These are phyloP conservation scores for Bicyclus anynana DNA, from an alignment of 1,140 invertebrate species.

Conservation along the genomic window DNA sequence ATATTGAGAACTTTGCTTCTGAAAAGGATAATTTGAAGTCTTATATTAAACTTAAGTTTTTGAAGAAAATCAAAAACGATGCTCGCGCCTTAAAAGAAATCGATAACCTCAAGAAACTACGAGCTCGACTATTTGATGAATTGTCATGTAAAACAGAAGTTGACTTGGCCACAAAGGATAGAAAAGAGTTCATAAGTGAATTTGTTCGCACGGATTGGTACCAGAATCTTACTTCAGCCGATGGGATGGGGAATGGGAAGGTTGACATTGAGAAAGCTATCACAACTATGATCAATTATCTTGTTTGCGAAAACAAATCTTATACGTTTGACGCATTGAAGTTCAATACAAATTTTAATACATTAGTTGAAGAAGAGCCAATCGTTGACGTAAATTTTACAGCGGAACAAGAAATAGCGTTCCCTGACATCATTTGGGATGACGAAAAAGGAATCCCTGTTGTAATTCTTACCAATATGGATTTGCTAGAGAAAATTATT, in stretches of 20 bases:
- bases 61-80: slow-evolving; percentile 24
- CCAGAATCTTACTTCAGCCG: slow-evolving; percentile 18
- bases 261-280: slow-evolving; percentile 33
- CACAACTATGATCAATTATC: slow-evolving; percentile 37
- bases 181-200: slow-evolving; percentile 20
- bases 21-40: slow-evolving; percentile 32
- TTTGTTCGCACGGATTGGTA: slow-evolving; percentile 32
- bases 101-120: slow-evolving; percentile 30
- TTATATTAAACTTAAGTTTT: slow-evolving; percentile 34
- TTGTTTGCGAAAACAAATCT: slow-evolving; percentile 30
- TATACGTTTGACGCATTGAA: slow-evolving; percentile 35
- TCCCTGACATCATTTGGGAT: slow-evolving; percentile 36
- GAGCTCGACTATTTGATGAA: slow-evolving; percentile 25
- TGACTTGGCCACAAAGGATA: slow-evolving; percentile 28
- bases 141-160: slow-evolving; percentile 9
- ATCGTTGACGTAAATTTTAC: slow-evolving; percentile 30
- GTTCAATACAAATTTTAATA: slow-evolving; percentile 14
- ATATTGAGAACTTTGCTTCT: slow-evolving; percentile 24
- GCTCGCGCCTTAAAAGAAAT: slow-evolving; percentile 28
- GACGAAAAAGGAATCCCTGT: slow-evolving; percentile 38
- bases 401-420: slow-evolving; percentile 33
- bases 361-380: not conserved
- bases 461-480: slow-evolving; percentile 26
- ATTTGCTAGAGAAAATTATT: slow-evolving; percentile 36
- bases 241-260: too few relatives aligned